phyloP scores from a whole-genome alignment of 2,888 invertebrate genomes.

The Drosophila algonquin region DNA sequence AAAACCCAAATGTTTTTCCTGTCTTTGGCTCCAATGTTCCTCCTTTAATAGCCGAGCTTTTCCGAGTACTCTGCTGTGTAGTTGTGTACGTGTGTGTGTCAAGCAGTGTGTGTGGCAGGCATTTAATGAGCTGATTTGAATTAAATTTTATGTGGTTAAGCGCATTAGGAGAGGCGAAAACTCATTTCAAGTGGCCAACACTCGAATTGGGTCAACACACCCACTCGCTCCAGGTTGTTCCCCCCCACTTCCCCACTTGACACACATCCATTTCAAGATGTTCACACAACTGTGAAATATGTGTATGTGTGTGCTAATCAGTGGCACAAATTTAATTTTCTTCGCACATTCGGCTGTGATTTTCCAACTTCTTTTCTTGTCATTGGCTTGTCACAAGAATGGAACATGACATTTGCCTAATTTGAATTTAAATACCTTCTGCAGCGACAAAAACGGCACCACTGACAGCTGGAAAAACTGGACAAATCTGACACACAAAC shows the following conservation, averaged over 20 bases:
- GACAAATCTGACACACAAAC: conserved; percentile 68
- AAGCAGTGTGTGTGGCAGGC: conserved; percentile 75
- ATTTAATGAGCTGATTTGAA: conserved; percentile 77
- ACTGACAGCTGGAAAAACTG: conserved; percentile 41
- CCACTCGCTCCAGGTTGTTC: conserved; percentile 8
- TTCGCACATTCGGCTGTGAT: background rate
- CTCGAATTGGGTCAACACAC: conserved; percentile 37
- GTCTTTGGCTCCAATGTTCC: conserved; percentile 22
- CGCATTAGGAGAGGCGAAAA: conserved; percentile 60
- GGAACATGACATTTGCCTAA: conserved; percentile 76
- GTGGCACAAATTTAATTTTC: conserved; percentile 16
- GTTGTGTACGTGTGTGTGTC: conserved; percentile 69
- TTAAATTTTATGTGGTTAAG: conserved; percentile 74
- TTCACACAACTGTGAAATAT: background rate
- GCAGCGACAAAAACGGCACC: conserved; percentile 29
- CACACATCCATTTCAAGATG: conserved; percentile 36
- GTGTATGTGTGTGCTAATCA: conserved; percentile 23
- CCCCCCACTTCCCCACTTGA: conserved; percentile 17
- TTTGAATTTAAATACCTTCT: conserved; percentile 77
- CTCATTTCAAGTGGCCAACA: conserved; percentile 30
- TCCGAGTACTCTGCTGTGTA: conserved; percentile 43
- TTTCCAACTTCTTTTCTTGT: background rate
- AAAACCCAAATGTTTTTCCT: conserved; percentile 34
- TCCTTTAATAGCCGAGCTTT: conserved; percentile 34
- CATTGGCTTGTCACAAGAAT: conserved; percentile 62